Conservation (phyloP, 2,113 vertebrate species). For the Corythaixoides concolor region DNA sequence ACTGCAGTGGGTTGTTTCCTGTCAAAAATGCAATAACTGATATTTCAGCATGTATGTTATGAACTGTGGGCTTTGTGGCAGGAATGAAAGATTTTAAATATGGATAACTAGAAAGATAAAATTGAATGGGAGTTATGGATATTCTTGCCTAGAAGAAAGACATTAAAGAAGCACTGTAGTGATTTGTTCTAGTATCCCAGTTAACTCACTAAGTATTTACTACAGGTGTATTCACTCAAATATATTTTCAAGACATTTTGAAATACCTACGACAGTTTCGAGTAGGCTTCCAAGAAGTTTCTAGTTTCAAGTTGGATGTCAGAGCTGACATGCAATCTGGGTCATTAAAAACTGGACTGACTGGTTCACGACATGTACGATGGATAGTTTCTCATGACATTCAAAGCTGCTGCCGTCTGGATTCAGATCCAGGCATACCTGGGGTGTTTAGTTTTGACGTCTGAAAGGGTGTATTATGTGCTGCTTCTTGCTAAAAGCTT, state of each 20-base stretch:
- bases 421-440: not conserved
- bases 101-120: not conserved
- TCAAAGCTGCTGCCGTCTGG: not conserved
- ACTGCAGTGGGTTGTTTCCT: not conserved
- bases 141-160: not conserved
- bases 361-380: not conserved
- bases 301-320: not conserved
- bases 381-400: not conserved
- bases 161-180: not conserved
- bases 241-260: not conserved
- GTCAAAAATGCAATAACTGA: constrained; percentile 14
- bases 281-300: not conserved
- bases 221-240: not conserved
- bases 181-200: not conserved
- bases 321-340: not conserved
- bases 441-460: not conserved
- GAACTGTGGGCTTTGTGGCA: not conserved
- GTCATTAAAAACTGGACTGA: not conserved
- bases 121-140: not conserved
- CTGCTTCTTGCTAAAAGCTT: not conserved
- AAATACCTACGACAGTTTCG: not conserved
- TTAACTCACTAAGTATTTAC: constrained; percentile 7
- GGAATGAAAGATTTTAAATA: not conserved
- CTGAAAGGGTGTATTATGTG: not conserved
- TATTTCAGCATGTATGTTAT: not conserved